phyloP scores from a whole-genome alignment of 2,113 vertebrate species.

The Corythornis madagascariensis region DNA sequence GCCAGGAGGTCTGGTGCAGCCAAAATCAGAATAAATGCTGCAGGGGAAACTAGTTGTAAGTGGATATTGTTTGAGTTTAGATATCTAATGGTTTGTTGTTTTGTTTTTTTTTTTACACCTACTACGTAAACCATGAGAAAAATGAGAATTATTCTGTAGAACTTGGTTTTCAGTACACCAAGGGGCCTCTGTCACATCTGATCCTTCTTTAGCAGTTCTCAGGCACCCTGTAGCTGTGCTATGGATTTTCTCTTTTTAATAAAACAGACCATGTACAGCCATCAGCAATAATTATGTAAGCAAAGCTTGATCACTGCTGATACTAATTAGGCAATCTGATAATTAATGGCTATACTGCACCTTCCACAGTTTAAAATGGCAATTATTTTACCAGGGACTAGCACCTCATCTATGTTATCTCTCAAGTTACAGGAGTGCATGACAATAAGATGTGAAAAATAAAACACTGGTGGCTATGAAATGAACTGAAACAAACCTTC shows the following conservation, averaged over 20 bases:
- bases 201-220: conserved; percentile 6
- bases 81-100: background rate
- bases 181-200: background rate
- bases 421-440: conserved; percentile 26
- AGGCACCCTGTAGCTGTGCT: background rate
- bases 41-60: background rate
- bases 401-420: conserved; percentile 17
- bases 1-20: background rate
- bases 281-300: conserved; percentile 61
- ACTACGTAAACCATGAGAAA: background rate
- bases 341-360: conserved; percentile 42
- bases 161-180: background rate
- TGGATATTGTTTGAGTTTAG: background rate
- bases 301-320: conserved; percentile 57
- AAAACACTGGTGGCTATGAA: background rate
- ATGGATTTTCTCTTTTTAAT: conserved; percentile 12
- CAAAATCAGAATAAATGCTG: background rate
- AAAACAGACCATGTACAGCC: conserved; percentile 6
- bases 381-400: conserved; percentile 41
- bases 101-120: background rate
- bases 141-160: background rate
- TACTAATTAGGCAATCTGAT: conserved; percentile 65
- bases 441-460: background rate
- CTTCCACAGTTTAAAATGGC: conserved; percentile 20
- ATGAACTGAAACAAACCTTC: conserved; percentile 23